These are phyloP conservation scores for Nerophis lumbriciformis DNA, from an alignment of 2,113 vertebrate genomes.

Conservation along the genomic window DNA sequence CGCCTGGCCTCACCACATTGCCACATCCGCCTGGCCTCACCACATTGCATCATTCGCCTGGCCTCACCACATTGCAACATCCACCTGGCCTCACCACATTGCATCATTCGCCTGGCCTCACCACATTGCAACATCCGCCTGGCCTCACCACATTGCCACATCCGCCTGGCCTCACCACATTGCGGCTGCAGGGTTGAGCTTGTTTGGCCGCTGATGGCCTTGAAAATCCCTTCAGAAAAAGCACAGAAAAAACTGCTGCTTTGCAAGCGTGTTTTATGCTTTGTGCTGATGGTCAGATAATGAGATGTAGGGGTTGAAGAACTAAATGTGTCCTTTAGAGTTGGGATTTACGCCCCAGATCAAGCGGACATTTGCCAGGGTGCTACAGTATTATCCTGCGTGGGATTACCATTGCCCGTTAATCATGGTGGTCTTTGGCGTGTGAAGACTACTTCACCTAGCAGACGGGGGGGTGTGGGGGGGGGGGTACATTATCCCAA, in stretches of 20 bases:
- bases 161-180: conserved; percentile 11
- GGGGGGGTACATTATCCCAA: conserved; percentile 60
- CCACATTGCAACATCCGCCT: conserved; percentile 36
- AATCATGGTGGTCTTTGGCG: conserved; percentile 58
- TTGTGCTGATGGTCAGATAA: conserved; percentile 17
- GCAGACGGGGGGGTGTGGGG: conserved; percentile 34
- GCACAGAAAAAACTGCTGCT: neutral
- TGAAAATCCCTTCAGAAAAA: neutral
- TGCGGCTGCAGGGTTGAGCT: conserved; percentile 2
- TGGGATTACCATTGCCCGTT: conserved; percentile 67
- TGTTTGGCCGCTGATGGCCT: neutral
- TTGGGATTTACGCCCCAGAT: conserved; percentile 62
- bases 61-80: conserved; percentile 21
- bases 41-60: conserved; percentile 11
- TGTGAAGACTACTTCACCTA: conserved; percentile 65
- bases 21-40: conserved; percentile 30
- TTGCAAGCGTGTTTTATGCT: conserved; percentile 6
- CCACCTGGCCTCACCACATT: conserved; percentile 31
- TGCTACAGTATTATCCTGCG: conserved; percentile 59
- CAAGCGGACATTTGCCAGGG: conserved; percentile 55
- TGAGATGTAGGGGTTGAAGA: conserved; percentile 36
- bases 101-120: neutral
- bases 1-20: conserved; percentile 11
- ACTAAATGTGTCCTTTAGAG: conserved; percentile 49
- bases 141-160: conserved; percentile 20